Evolutionary conservation across 2,113 vertebrate species (phyloP), one percentile per base, ranked within the genome.

Genomic region (Ceyx margarethae): DNA sequence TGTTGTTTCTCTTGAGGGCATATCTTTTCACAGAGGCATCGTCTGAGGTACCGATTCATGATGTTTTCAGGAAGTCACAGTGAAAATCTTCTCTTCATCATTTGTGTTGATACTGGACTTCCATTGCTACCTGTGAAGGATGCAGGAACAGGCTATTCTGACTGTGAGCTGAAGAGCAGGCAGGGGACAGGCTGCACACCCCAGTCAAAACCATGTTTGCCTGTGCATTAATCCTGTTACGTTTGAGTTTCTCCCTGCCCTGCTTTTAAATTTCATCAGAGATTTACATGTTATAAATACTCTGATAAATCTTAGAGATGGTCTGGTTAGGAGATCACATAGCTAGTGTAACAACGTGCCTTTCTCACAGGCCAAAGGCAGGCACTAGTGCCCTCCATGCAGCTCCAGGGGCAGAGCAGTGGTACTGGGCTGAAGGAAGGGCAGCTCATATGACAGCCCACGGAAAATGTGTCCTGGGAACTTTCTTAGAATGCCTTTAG

Each of bases 161-260:
- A 53, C 50, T 31, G n/a, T 2, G 50, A 45, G 25, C 31, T 79
- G 54, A 81, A 46, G 19, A 62, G 71, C 50, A 35, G 45, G 17
- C 48, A 37, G 42, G 28, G 64, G 45, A 77, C 15, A 61, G 4
- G 16, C 15, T n/a, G 31, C 23, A 12, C 11, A 28, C 1, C 18
- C 21, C 56, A 75, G 25, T 25, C 43, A 79, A 89, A 91, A 42
- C 12, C 42, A 80, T 0, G 0, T 7, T 75, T 0, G 0, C 11
- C 1, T 2, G 10, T n/a, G 10, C 54, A 17, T 86, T 37, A 62
- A 69, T 46, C 56, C 40, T 15, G 3, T 54, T 76, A 25, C 6
- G 50, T 12, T 10, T 5, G 11, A 42, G 13, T 69, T 88, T 83
- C 25, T 46, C 23, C 81, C 29, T 76, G 20, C 29, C 5, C 1